Evolutionary conservation across 2,113 vertebrate species (phyloP), one percentile per base, ranked within the genome.

Genomic region (Mormyrus lacerda): DNA sequence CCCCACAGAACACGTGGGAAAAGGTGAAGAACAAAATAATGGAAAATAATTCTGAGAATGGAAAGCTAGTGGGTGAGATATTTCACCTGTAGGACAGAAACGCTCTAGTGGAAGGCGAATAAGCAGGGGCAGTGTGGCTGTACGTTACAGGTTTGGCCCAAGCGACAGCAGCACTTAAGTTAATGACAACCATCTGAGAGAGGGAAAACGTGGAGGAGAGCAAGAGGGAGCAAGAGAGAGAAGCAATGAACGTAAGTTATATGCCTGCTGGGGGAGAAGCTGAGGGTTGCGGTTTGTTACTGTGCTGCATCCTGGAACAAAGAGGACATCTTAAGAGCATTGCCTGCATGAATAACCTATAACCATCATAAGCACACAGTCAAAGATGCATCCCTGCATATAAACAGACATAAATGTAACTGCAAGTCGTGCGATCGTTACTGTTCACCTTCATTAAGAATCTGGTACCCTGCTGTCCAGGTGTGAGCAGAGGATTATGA

Each of bases 171-270:
- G 87, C 89, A 91, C 89, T 89, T 86, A 89, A 31, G 55, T 50
- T 91, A 89, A 88, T 91, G 82, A 91, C 87, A 86, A 88, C 48
- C 79, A n/a, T 53, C 55, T n/a, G 42, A 88, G 85, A 24, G 27
- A 89, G 88, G 21, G 82, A 31, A 0, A 76, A 39, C 13, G 13
- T 61, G 24, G n/a, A 27, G 58, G n/a, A 53, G n/a, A 73, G 88
- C 35, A 35, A 50, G 69, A 87, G 15, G 44, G n/a, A 88, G 51
- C 47, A 48, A 17, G 48, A 88, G 89, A 65, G 51, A 79, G 9
- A 86, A 24, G 15, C 13, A 24, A 8, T 5, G 44, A 76, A 50
- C 15, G 21, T 21, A 27, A n/a, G 31, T 11, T 58, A 44, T 53
- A 39, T 47, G 24, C 13, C 10, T 24, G 44, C 10, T 7, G 9